A percentile compares a stretch with the other conserved stretches of the same genome.
These are phyloP conservation scores for Prionailurus viverrinus DNA, from an alignment of 2,113 vertebrate genomes.

Conservation along the genomic window DNA sequence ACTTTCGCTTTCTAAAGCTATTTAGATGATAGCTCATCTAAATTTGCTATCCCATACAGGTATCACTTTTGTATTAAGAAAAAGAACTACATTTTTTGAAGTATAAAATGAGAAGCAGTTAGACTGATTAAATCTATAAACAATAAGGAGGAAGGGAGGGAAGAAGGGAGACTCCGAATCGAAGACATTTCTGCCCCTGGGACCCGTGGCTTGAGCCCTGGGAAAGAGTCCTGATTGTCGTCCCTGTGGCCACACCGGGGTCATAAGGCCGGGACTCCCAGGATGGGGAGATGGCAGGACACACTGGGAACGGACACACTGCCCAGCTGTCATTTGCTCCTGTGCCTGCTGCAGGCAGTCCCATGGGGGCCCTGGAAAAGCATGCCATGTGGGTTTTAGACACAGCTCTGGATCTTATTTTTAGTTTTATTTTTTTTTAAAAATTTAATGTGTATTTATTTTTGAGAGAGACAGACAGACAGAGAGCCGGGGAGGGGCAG, in stretches of 20 bases:
- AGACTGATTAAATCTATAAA: background rate
- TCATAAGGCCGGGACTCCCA: background rate
- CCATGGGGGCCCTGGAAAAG: background rate
- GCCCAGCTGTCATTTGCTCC: background rate
- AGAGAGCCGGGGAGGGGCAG: no score
- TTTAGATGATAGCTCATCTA: background rate
- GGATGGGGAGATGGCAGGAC: accelerated
- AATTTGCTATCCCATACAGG: background rate
- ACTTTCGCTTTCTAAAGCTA: background rate
- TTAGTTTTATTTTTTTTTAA: no score
- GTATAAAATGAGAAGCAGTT: background rate
- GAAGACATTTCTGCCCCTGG: background rate
- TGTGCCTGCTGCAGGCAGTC: background rate
- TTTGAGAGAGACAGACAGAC: no score
- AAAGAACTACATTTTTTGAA: background rate
- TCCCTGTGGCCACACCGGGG: accelerated
- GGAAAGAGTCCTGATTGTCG: background rate
- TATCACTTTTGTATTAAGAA: background rate
- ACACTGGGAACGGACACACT: accelerated
- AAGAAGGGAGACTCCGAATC: background rate
- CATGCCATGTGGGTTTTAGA: background rate
- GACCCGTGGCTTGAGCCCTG: background rate
- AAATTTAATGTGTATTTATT: no score
- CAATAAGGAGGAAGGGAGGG: background rate
- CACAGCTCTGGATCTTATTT: background rate